Evolutionary conservation across 2,113 vertebrate genomes (phyloP).

Genomic region (Struthidea cinerea): DNA sequence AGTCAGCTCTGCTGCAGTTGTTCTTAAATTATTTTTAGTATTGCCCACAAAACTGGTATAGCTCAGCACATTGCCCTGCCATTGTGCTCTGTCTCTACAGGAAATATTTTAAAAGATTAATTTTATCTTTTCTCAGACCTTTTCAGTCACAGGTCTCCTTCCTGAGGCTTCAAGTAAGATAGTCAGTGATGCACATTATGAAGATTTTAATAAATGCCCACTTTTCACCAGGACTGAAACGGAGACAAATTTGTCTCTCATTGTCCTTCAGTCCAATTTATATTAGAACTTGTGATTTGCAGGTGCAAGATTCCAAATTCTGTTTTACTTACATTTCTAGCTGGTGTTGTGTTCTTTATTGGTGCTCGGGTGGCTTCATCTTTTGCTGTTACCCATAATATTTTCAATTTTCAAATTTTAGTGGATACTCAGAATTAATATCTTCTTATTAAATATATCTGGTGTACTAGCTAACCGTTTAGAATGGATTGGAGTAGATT

Average conservation of each 20-base stretch:
- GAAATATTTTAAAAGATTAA: background rate
- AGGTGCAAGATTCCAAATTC: background rate
- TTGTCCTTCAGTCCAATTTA: background rate
- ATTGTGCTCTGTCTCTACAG: background rate
- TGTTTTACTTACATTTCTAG: background rate
- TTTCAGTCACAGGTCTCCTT: background rate
- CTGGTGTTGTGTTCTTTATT: background rate
- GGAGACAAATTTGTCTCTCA: background rate
- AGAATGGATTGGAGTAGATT: background rate
- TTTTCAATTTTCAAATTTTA: background rate
- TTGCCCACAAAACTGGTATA: constrained; percentile 1
- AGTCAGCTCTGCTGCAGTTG: constrained; percentile 28
- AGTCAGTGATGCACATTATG: background rate
- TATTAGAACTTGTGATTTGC: background rate
- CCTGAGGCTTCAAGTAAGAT: background rate
- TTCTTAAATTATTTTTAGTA: constrained; percentile 54
- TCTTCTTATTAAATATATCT: background rate
- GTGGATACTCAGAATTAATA: background rate
- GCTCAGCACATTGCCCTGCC: background rate
- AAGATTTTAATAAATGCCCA: background rate
- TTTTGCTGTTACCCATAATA: background rate
- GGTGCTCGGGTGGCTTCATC: background rate
- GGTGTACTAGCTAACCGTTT: background rate
- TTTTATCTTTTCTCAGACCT: background rate
- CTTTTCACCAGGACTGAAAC: background rate